These are phyloP conservation scores for Rapana venosa DNA, from an alignment of 2,888 invertebrate species.

Conservation along the genomic window DNA sequence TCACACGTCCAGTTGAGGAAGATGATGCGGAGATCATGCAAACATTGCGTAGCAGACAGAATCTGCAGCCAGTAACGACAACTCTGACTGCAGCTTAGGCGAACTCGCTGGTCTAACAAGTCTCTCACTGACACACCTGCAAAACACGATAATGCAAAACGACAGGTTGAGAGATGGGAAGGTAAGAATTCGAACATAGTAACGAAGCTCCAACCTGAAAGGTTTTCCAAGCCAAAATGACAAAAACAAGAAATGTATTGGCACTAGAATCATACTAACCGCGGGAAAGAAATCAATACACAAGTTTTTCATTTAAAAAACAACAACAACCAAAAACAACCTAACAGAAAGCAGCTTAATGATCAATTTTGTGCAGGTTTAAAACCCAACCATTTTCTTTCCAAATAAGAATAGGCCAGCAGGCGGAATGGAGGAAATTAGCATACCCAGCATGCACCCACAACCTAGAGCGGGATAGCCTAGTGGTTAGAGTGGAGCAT, in stretches of 20 bases:
- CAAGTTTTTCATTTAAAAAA: neutral
- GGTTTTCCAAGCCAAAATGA: neutral
- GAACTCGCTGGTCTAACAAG: neutral
- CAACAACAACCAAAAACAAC: too few relatives aligned
- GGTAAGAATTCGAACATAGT: neutral
- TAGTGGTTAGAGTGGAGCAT: too few relatives aligned
- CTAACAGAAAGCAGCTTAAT: too few relatives aligned
- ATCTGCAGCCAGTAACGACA: slow-evolving; percentile 26
- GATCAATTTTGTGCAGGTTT: too few relatives aligned
- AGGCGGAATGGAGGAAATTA: too few relatives aligned
- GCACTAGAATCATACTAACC: too few relatives aligned
- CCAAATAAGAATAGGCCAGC: too few relatives aligned
- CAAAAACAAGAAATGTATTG: neutral
- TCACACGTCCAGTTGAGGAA: slow-evolving; percentile 40
- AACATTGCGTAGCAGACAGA: neutral
- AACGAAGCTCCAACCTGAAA: neutral
- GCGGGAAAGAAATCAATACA: neutral
- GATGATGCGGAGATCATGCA: slow-evolving; percentile 18
- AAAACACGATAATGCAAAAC: neutral
- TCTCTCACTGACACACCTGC: slow-evolving; percentile 34
- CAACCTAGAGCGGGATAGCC: too few relatives aligned
- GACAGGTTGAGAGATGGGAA: neutral
- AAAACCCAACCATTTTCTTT: too few relatives aligned
- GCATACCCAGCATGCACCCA: too few relatives aligned
- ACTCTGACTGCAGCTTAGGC: neutral